Evolutionary conservation across 1,140 invertebrate genomes (phyloP).

Genomic region (Drosophila watanabei): DNA sequence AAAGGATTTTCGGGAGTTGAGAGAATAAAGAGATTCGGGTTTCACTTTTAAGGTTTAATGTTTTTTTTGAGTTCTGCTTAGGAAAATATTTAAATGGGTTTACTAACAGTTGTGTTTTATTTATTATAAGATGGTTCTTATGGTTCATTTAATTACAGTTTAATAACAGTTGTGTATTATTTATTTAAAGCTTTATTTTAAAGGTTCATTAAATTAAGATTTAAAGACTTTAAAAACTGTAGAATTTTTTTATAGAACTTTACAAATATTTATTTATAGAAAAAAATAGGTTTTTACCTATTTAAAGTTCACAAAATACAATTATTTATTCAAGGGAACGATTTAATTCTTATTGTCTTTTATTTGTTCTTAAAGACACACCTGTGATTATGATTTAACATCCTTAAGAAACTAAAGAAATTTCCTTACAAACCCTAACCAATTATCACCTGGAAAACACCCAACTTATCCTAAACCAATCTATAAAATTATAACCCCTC

Average conservation of each 20-base stretch:
- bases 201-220: no score
- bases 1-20: not conserved
- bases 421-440: not conserved
- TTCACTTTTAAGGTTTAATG: not conserved
- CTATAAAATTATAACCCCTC: not conserved
- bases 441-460: conserved; percentile 5
- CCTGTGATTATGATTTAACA: not conserved
- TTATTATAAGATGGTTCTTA: no score
- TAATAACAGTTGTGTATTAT: no score
- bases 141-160: no score
- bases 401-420: not conserved
- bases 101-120: no score
- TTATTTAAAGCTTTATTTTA: no score
- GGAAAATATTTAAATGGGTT: not conserved
- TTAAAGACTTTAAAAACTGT: not conserved
- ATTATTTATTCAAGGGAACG: not conserved
- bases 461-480: not conserved
- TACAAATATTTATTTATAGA: not conserved
- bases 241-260: not conserved
- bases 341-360: not conserved
- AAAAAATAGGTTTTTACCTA: not conserved
- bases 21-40: no score
- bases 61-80: no score
- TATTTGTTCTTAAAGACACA: rapidly evolving
- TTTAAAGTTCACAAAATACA: not conserved